Conservation (phyloP, 2,888 invertebrate species). For the Xanthia icteritia region DNA sequence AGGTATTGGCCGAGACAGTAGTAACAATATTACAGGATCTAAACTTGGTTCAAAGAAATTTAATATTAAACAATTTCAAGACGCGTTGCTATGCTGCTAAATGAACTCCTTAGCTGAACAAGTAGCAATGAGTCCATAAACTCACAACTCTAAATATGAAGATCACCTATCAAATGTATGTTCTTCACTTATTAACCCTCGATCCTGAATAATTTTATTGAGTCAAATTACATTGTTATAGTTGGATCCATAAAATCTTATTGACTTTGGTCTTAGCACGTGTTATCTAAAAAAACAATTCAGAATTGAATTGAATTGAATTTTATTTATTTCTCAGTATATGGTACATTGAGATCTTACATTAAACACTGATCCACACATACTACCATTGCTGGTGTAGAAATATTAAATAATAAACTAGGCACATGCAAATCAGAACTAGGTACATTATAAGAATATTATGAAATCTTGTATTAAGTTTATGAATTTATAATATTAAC, state of each 20-base stretch:
- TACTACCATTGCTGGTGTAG: too few species aligned
- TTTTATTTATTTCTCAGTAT: too few species aligned
- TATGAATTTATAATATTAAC: too few species aligned
- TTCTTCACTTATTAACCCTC: conserved; percentile 10
- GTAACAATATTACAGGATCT: conserved; percentile 2
- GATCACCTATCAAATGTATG: conserved; percentile 37
- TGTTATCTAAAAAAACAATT: conserved; percentile 34
- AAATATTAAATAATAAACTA: too few species aligned
- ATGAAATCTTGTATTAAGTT: too few species aligned
- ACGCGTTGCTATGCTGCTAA: neutral
- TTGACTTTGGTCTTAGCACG: neutral
- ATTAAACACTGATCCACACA: too few species aligned
- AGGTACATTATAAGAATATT: too few species aligned
- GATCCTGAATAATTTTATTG: conserved; percentile 36
- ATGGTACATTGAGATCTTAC: too few species aligned
- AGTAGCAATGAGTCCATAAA: conserved; percentile 20
- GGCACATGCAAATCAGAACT: too few species aligned
- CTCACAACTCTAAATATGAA: conserved; percentile 34
- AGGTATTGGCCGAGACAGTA: neutral
- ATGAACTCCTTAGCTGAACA: neutral
- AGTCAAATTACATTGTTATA: conserved; percentile 21
- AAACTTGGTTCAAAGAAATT: conserved; percentile 2
- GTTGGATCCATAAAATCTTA: conserved; percentile 29
- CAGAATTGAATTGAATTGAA: too few species aligned
- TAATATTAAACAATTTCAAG: conserved; percentile 10